phyloP scores from a whole-genome alignment of 2,113 vertebrate species.

The Pristiophorus japonicus region DNA sequence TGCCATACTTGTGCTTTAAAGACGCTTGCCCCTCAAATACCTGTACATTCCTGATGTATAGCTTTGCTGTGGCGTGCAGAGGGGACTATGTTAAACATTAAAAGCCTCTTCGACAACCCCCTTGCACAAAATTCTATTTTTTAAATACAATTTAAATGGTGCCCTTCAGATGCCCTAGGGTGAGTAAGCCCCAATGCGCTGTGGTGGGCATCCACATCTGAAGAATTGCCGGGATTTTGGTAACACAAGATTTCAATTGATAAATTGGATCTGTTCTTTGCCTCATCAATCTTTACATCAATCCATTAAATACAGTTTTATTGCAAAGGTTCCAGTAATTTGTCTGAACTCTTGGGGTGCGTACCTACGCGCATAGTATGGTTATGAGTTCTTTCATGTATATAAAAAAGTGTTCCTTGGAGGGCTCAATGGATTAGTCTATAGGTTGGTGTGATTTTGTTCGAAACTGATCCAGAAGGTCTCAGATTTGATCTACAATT shows the following conservation, averaged over 20 bases:
- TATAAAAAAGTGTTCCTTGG: neutral
- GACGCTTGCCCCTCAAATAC: neutral
- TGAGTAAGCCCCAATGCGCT: neutral
- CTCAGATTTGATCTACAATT: neutral
- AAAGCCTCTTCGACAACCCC: neutral
- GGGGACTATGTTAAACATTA: neutral
- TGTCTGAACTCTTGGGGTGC: neutral
- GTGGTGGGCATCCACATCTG: neutral
- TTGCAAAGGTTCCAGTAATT: neutral
- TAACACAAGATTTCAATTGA: neutral
- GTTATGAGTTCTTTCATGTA: neutral
- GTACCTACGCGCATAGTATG: neutral
- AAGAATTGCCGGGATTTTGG: neutral
- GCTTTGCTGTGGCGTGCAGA: neutral
- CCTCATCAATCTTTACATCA: neutral
- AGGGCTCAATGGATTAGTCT: neutral
- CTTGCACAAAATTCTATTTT: neutral
- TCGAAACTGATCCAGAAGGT: neutral
- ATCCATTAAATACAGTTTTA: neutral
- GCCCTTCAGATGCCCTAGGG: neutral
- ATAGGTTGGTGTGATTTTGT: neutral
- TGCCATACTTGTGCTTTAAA: neutral
- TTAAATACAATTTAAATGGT: neutral
- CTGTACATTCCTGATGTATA: neutral
- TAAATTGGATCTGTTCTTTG: neutral